Base-by-base conservation (phyloP, 92 coral and sea anemone genomes). In the Heteractis magnifica region DNA sequence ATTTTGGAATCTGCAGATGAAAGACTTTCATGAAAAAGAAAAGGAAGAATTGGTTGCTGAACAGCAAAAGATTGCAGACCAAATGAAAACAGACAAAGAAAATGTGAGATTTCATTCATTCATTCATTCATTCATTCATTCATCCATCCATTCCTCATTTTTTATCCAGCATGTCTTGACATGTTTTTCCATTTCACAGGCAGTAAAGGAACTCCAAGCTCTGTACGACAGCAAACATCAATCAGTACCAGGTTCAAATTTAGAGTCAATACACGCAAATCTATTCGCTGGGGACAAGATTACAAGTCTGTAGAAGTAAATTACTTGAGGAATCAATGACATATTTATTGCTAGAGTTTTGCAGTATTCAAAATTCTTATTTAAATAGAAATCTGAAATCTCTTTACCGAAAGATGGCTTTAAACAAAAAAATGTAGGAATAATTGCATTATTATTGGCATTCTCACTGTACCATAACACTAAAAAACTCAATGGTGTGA, bases 21-120 rank as follows among this genome's bases (percentile, higher is more conserved):
- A 88, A 3, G 98, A 97, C 81, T 97, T 94, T 83, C 98, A 97
- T 84, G 87, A 92, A 75, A 97, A 97, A 82, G 99, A 97, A 71
- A 90, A 86, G 34, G 92, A 90, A 34, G 95, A 94, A 77, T 85
- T 97, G 55, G 51, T 77, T 56, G 95, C 82, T 55, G 90, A 93
- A 64, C 99, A 97, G 65, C 94, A 90, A 72, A 89, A 94, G 74
- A 83, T 96, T n/a, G 70, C 74, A 34, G 95, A 94, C 9, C 23
- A 74, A 10, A 80, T 96, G 11, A 88, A 90, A 49, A 86, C 89
- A 44, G 98, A 91, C 88, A 94, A 88, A 78, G 89, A 94, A 50
- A 94, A 93, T 88, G 99, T 96, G 26, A 50, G 89, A 4, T 7
- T 81, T 65, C 56, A 19, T 48, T 34, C 75, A 48, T 53, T 75